Percentiles rank a stretch among this genome's conserved stretches.
phyloP scores from a whole-genome alignment of 2,797 vertebrate species.

The Chiroxiphia lanceolata region DNA sequence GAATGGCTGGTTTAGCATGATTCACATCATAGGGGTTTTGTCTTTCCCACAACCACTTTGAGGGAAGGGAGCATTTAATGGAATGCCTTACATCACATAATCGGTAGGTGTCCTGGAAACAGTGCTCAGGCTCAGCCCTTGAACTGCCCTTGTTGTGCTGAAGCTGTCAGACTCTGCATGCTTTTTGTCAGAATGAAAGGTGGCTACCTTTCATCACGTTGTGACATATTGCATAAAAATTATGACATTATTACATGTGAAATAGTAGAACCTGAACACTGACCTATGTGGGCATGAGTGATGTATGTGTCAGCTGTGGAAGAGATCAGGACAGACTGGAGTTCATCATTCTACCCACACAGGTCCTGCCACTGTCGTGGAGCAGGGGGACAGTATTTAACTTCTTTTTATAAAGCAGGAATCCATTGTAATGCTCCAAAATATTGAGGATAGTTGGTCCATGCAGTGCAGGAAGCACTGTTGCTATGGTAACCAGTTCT shows the following conservation, averaged over 20 bases:
- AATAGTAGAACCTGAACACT: neutral
- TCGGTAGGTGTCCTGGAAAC: neutral
- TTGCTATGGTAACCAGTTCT: conserved; percentile 59
- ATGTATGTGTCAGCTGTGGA: neutral
- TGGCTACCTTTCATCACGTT: neutral
- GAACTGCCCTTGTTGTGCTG: conserved; percentile 26
- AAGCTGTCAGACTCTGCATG: neutral
- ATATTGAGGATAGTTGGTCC: conserved; percentile 33
- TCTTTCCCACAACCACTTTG: neutral
- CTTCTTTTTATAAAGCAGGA: neutral
- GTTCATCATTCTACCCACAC: neutral
- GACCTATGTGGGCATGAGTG: neutral
- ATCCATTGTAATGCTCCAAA: conserved; percentile 35
- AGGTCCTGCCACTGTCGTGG: neutral
- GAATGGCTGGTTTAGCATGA: neutral
- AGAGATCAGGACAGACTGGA: neutral
- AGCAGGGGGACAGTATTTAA: neutral
- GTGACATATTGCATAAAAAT: conserved; percentile 21
- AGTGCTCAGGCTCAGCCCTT: neutral
- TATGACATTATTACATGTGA: neutral
- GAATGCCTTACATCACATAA: neutral
- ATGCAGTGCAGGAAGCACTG: conserved; percentile 20
- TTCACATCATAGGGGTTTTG: neutral
- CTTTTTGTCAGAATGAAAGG: conserved; percentile 48
- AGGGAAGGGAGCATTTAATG: neutral